These are phyloP conservation scores for Phengaris arion DNA, from an alignment of 2,888 invertebrate genomes.

Conservation along the genomic window DNA sequence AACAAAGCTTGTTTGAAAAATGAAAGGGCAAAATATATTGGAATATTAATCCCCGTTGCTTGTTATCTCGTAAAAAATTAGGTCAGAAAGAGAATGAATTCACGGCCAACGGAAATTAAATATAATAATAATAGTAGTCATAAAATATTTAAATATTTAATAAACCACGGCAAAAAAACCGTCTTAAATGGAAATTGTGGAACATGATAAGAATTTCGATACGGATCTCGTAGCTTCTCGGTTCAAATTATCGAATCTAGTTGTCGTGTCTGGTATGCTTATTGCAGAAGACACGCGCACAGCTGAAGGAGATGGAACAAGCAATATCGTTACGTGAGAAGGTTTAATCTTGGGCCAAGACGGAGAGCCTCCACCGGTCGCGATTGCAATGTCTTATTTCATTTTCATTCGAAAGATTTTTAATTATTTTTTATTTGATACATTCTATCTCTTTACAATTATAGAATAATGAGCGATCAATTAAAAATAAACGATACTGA, in stretches of 20 bases:
- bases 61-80: no score
- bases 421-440: neutral
- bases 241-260: neutral
- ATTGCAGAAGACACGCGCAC: slow-evolving; percentile 10
- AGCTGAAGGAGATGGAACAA: slow-evolving; percentile 16
- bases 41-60: no score
- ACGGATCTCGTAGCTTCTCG: neutral
- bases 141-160: no score
- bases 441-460: neutral
- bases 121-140: no score
- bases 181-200: no score
- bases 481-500: no score
- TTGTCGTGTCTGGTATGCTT: slow-evolving; percentile 15
- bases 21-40: no score
- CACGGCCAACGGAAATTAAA: no score
- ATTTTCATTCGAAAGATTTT: neutral
- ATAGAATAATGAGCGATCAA: neutral
- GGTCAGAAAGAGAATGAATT: no score
- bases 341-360: slow-evolving; percentile 14
- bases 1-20: no score
- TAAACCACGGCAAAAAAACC: no score
- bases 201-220: neutral
- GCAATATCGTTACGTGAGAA: slow-evolving; percentile 19
- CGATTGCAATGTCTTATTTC: slow-evolving; percentile 10
- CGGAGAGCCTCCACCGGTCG: slow-evolving; percentile 5